phyloP scores from a whole-genome alignment of 2,888 invertebrate genomes.

The Automeris io region DNA sequence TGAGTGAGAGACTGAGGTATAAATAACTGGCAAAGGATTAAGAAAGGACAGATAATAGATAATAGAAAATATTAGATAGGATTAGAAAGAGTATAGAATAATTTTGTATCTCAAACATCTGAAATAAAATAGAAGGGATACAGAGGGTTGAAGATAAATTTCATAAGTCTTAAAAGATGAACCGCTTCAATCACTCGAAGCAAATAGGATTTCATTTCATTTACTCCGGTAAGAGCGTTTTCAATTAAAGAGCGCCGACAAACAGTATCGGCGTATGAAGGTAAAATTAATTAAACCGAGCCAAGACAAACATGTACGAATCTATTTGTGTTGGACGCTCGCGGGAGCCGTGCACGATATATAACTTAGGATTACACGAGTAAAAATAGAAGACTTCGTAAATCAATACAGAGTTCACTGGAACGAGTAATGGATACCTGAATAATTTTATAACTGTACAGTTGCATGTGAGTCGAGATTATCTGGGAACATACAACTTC shows the following conservation, averaged over 20 bases:
- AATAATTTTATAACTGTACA: not conserved
- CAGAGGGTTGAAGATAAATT: constrained; percentile 60
- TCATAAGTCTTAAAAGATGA: constrained; percentile 73
- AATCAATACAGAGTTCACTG: not conserved
- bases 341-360: constrained; percentile 33
- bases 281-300: constrained; percentile 75
- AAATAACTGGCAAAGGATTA: too few species aligned
- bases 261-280: constrained; percentile 76
- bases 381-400: constrained; percentile 10
- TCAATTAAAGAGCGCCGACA: constrained; percentile 72
- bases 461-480: too few species aligned
- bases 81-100: not conserved
- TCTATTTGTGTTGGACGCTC: constrained; percentile 66
- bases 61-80: not conserved
- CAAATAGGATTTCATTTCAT: constrained; percentile 75
- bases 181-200: constrained; percentile 71
- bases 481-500: too few species aligned
- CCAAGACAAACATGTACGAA: constrained; percentile 73
- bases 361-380: constrained; percentile 27
- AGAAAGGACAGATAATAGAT: too few species aligned
- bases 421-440: not conserved
- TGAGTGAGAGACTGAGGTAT: too few species aligned
- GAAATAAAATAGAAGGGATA: constrained; percentile 23
- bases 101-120: constrained; percentile 7
- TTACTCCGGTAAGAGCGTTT: constrained; percentile 72